phyloP scores from a whole-genome alignment of 2,113 vertebrate genomes.

The Oryzias melastigma region DNA sequence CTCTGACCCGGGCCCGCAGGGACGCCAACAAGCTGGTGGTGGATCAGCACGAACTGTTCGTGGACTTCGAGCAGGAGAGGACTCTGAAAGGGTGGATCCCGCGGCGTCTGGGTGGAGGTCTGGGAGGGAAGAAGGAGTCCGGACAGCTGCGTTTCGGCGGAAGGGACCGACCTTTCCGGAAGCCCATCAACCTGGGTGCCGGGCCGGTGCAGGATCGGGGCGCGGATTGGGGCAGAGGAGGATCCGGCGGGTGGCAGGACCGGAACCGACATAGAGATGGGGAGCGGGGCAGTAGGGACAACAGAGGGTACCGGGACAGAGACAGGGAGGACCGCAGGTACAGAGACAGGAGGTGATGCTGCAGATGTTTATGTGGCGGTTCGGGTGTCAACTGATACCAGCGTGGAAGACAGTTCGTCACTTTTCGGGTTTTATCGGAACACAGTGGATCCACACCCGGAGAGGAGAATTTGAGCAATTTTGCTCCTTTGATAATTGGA shows the following conservation, averaged over 20 bases:
- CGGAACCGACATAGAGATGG: slow-evolving; percentile 74
- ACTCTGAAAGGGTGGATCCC: slow-evolving; percentile 92
- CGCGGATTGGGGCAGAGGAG: slow-evolving; percentile 62
- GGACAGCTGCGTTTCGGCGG: slow-evolving; percentile 95
- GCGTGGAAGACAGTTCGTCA: too few species aligned
- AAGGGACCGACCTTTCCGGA: slow-evolving; percentile 92
- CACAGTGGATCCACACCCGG: too few species aligned
- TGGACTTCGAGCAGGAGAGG: slow-evolving; percentile 92
- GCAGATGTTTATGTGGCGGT: too few species aligned
- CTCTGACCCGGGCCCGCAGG: slow-evolving; percentile 84
- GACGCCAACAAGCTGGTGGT: slow-evolving; percentile 91
- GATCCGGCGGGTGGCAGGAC: slow-evolving; percentile 69
- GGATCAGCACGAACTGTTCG: slow-evolving; percentile 91
- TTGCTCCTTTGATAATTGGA: too few species aligned
- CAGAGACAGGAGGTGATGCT: slow-evolving; percentile 65
- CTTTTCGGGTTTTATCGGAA: too few species aligned
- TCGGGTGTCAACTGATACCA: too few species aligned
- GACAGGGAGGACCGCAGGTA: slow-evolving; percentile 71
- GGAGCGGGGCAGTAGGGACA: slow-evolving; percentile 67
- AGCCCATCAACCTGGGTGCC: slow-evolving; percentile 85
- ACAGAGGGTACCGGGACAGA: slow-evolving; percentile 69
- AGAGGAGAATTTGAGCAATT: too few species aligned
- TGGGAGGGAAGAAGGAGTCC: slow-evolving; percentile 94
- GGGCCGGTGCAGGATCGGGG: slow-evolving; percentile 70
- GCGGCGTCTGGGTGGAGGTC: slow-evolving; percentile 88